Base-by-base conservation (phyloP, 1,140 invertebrate species). In the Tetramorium alpestre region DNA sequence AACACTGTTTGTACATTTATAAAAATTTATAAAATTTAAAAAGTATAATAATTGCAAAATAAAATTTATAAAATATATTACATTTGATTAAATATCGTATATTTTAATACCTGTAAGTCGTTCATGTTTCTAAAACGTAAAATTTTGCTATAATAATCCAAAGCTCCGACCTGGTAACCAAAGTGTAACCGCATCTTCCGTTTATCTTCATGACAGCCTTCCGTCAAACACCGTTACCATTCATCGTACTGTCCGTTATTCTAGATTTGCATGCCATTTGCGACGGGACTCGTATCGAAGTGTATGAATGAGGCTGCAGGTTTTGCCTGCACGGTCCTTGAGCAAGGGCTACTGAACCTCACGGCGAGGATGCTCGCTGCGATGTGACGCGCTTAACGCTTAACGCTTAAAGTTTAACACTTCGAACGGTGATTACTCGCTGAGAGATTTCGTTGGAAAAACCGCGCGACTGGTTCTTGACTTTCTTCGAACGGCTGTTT, bases 361-460 rank as follows among this genome's bases (percentile, higher is more conserved):
- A 38, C 69, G 70, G 76, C 56, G 65, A 58, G 28, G 47, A 78
- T 78, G 51, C 85, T 86, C 69, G 51, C 64, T 60, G 77, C 89
- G 88, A 93, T 86, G 86, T 90, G 90, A 93, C 87, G 88, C 22
- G 22, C 22, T 22, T 22, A 22, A 22, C 22, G 22, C 22, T 22
- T 22, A 22, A 22, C 22, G 22, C 22, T 22, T 22, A 22, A 22
- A 22, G 22, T 0, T 22, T 22, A 88, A 80, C 49, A 58, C 49
- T 82, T 70, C 44, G 70, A 49, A 67, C 86, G 70, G 62, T 16
- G 88, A 89, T 88, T 87, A 91, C 90, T 93, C 92, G 86, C 87
- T 54, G 62, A 90, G 90, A 90, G 91, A 93, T 87, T 92, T 90
- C 49, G 5, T 33, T 58, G 81, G 62, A 92, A 93, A 93, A 93